phyloP scores from a whole-genome alignment of 2,113 vertebrate species.

The Neoarius graeffei region DNA sequence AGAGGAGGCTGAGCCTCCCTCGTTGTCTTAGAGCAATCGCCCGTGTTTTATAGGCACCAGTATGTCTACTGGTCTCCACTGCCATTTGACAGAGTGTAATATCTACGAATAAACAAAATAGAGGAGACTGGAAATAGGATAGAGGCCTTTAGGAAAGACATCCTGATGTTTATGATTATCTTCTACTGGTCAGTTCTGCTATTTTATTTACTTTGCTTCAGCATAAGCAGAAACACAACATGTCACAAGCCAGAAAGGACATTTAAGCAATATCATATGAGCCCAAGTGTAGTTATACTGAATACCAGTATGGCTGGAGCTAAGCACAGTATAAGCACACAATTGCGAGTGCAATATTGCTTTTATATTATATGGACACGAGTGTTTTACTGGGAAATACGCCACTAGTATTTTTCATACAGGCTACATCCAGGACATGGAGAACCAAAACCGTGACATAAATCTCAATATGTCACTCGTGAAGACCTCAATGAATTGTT shows the following conservation, averaged over 20 bases:
- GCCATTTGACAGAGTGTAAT: conserved; percentile 3
- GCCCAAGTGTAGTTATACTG: not conserved
- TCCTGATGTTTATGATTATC: not conserved
- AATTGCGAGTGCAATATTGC: too few relatives aligned
- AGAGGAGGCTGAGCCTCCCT: too few relatives aligned
- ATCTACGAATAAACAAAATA: conserved; percentile 45
- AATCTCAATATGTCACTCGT: too few relatives aligned
- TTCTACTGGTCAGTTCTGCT: not conserved
- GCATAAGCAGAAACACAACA: not conserved
- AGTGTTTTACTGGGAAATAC: too few relatives aligned
- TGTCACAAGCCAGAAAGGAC: not conserved
- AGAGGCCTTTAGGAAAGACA: not conserved
- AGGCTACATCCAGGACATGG: too few relatives aligned
- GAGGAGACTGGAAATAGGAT: conserved; percentile 27
- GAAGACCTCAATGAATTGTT: too few relatives aligned
- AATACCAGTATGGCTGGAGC: not conserved
- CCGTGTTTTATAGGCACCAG: conserved; percentile 8
- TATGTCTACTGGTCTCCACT: conserved; percentile 23
- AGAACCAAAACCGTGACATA: too few relatives aligned
- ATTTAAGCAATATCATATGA: not conserved
- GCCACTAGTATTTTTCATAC: too few relatives aligned
- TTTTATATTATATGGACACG: too few relatives aligned
- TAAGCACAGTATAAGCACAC: not conserved
- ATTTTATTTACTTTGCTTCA: not conserved
- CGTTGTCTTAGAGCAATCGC: too few relatives aligned